phyloP scores from a whole-genome alignment of 2,113 vertebrate genomes.

The Sinosuthora webbiana region DNA sequence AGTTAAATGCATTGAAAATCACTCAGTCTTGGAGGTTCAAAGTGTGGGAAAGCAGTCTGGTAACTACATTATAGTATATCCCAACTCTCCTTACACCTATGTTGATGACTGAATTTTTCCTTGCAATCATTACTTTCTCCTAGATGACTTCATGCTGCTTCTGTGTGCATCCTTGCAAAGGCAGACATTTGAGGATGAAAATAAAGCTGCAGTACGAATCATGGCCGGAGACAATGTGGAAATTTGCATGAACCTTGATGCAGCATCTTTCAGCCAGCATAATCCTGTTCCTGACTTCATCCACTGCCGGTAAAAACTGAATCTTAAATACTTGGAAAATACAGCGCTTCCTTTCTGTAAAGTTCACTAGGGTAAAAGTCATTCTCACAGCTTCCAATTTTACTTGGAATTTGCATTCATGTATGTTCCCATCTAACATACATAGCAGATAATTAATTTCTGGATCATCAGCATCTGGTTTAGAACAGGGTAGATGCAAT shows the following conservation, averaged over 20 bases:
- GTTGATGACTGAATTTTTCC: background rate
- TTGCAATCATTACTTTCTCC: background rate
- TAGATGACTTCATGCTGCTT: conserved; percentile 96
- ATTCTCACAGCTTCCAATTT: background rate
- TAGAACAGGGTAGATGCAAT: background rate
- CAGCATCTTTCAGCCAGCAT: conserved; percentile 92
- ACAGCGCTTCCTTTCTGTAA: background rate
- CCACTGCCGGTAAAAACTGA: conserved; percentile 86
- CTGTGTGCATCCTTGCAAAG: conserved; percentile 94
- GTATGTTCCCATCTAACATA: background rate
- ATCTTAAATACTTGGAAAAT: background rate
- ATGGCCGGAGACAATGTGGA: conserved; percentile 98
- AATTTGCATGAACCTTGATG: conserved; percentile 95
- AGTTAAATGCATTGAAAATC: background rate
- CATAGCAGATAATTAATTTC: background rate
- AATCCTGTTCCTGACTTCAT: conserved; percentile 98
- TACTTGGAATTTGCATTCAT: background rate
- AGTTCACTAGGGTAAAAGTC: background rate
- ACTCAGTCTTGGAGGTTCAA: background rate
- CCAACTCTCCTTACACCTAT: background rate
- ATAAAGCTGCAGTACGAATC: conserved; percentile 87
- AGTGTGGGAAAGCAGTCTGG: background rate
- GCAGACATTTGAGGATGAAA: conserved; percentile 95
- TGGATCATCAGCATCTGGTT: background rate
- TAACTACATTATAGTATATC: background rate